Evolutionary conservation across 2,113 vertebrate species (phyloP), one percentile per base, ranked within the genome.

Genomic region (Enhydra lutris): DNA sequence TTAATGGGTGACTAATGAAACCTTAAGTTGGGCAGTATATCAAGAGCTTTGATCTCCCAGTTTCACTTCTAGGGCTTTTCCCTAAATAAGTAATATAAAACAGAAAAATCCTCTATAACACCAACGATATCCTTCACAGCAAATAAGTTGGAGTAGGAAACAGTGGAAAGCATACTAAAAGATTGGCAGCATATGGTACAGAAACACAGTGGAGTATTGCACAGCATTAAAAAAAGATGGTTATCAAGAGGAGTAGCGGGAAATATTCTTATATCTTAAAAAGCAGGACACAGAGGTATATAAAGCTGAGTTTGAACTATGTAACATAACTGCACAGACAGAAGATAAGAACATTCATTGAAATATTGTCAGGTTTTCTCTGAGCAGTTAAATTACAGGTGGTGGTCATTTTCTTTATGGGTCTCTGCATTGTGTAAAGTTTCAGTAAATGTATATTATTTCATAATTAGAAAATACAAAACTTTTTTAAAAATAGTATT

Each of bases 91-190:
- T 47, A 52, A 93, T 79, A 45, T 39, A 81, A 85, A 91, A 52
- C 24, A 94, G 18, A 63, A 93, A 95, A 81, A 42, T n/a, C 18
- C 18, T 74, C 24, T 85, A 34, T 65, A 59, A 59, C 4, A 13
- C 39, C 24, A 81, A 69, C 39, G 50, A 61, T 34, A 74, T 13
- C 36, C 57, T 92, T 93, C 57, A 74, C 5, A 65, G 13, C 50
- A 71, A 52, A 55, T 57, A 92, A 47, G 13, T 94, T 84, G 13
- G 73, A 24, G 15, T 52, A 55, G 42, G 39, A 65, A 94, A 74
- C 84, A 92, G 85, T 86, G 47, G 84, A 69, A 67, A 67, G n/a
- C 29, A 74, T 96, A 91, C 10, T 50, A 15, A 95, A 84, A 89
- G n/a, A 73, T 23, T 1, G 13, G 12, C 65, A 92, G 23, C n/a